phyloP scores from a whole-genome alignment of 2,797 vertebrate genomes.

The Pipistrellus nathusii region DNA sequence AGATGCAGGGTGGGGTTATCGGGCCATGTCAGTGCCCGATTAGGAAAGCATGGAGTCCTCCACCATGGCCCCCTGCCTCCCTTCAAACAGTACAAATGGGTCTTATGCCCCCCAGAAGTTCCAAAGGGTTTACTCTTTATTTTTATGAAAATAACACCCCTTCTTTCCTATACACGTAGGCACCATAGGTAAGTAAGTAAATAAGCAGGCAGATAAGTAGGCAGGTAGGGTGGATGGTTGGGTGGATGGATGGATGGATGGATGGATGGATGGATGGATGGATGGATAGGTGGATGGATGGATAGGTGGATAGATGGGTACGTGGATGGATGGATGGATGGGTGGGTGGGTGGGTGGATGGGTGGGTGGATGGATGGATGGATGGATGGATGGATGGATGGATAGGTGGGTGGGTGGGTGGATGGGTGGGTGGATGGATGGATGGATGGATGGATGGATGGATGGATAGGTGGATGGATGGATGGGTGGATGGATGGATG shows the following conservation, averaged over 20 bases:
- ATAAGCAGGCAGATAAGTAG: neutral
- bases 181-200: neutral
- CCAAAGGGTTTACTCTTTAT: neutral
- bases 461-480: neutral
- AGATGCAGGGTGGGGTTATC: neutral
- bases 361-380: rapidly evolving
- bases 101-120: neutral
- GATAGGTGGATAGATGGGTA: neutral
- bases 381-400: rapidly evolving
- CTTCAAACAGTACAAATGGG: neutral
- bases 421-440: neutral
- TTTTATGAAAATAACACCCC: neutral
- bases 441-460: neutral
- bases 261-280: neutral
- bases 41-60: neutral
- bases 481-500: neutral
- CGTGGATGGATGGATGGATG: neutral
- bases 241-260: neutral
- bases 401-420: neutral
- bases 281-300: too few relatives aligned
- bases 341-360: neutral
- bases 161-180: too few relatives aligned
- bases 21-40: neutral
- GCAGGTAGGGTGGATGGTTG: neutral
- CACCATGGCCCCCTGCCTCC: neutral